Percentiles rank a stretch among this genome's conserved stretches.
Evolutionary conservation across 1,140 invertebrate species (phyloP).

Genomic region (Cotesia vestalis): DNA sequence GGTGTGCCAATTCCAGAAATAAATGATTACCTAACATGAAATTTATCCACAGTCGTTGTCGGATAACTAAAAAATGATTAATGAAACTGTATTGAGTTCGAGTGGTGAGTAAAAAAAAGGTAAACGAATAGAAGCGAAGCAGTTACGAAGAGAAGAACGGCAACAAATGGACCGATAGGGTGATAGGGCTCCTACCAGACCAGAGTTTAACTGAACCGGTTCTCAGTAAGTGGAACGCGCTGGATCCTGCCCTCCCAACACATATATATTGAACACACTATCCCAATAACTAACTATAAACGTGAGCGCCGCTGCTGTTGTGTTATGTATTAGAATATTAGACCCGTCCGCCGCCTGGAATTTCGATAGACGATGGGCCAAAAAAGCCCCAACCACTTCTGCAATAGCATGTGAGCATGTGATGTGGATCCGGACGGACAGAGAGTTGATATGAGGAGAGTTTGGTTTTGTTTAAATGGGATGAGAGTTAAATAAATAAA

Average conservation of each 20-base stretch:
- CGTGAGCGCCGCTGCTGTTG: neutral
- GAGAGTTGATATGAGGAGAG: slow-evolving; percentile 14
- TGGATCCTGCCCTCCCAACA: slow-evolving; percentile 17
- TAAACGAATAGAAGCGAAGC: slow-evolving; percentile 1
- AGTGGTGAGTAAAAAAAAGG: slow-evolving; percentile 1
- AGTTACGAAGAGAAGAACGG: slow-evolving; percentile 19
- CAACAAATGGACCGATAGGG: slow-evolving; percentile 26
- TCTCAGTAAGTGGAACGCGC: slow-evolving; percentile 36
- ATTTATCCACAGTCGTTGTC: too few relatives aligned
- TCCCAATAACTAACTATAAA: slow-evolving; percentile 33
- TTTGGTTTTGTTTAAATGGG: too few relatives aligned
- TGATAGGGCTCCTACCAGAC: slow-evolving; percentile 8
- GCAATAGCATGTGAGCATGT: too few relatives aligned
- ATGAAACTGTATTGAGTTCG: slow-evolving; percentile 1
- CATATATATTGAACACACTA: neutral
- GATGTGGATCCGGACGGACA: neutral
- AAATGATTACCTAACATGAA: slow-evolving; percentile 8
- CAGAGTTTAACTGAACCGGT: slow-evolving; percentile 33
- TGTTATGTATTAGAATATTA: neutral
- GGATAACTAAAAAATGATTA: neutral
- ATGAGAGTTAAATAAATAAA: slow-evolving; percentile 16
- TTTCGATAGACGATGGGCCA: neutral
- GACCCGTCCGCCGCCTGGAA: neutral
- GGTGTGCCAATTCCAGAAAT: neutral
- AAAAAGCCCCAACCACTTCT: too few relatives aligned